phyloP scores from a whole-genome alignment of 2,888 invertebrate species.

The Polylopha cassiicola region DNA sequence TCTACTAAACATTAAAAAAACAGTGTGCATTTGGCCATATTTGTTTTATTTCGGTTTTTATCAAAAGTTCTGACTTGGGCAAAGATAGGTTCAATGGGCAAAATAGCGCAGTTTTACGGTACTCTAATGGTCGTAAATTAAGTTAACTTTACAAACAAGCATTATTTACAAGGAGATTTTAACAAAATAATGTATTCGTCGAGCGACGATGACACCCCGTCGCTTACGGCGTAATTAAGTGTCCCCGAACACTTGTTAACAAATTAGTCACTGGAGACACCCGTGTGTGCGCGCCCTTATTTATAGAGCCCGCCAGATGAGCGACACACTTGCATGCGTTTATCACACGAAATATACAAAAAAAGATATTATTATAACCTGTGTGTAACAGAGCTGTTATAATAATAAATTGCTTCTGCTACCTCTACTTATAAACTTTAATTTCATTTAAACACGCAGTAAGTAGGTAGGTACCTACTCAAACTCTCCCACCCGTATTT shows the following conservation, averaged over 20 bases:
- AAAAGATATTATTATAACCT: background rate
- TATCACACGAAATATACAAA: background rate
- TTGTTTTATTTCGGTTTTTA: too few relatives aligned
- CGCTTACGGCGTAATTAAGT: slow-evolving; percentile 61
- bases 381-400: too few relatives aligned
- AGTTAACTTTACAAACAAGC: slow-evolving; percentile 51
- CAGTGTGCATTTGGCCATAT: too few relatives aligned
- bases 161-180: slow-evolving; percentile 53
- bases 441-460: too few relatives aligned
- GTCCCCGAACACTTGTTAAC: slow-evolving; percentile 68
- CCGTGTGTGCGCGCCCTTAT: slow-evolving; percentile 54
- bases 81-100: too few relatives aligned
- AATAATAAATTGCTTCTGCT: too few relatives aligned
- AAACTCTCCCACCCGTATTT: too few relatives aligned
- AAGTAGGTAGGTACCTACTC: too few relatives aligned
- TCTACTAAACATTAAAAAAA: too few relatives aligned
- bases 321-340: slow-evolving; percentile 8
- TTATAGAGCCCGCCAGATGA: slow-evolving; percentile 41
- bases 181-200: slow-evolving; percentile 56
- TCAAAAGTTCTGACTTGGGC: too few relatives aligned
- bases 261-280: slow-evolving; percentile 62
- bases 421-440: too few relatives aligned
- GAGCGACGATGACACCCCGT: slow-evolving; percentile 62
- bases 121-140: slow-evolving; percentile 48
- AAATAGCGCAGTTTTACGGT: too few relatives aligned